Base-by-base conservation (phyloP, 2,888 invertebrate species). In the Eristalis tenax region DNA sequence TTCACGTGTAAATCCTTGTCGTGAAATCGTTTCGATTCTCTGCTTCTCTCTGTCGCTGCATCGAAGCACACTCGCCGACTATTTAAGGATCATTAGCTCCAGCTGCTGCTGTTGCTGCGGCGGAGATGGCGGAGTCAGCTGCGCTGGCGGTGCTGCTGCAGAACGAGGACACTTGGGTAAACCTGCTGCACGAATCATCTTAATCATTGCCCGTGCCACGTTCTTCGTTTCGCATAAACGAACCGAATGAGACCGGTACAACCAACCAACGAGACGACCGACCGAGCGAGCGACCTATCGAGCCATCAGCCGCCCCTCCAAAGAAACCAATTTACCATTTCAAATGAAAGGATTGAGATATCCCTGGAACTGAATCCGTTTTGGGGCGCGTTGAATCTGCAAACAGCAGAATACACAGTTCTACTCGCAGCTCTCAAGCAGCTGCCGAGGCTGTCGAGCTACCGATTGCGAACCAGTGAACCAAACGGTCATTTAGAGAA, bases 321-420 rank as follows among this genome's bases (percentile, higher is more conserved):
- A 73, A 69, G 68, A 87, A 87, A 80, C 78, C 83, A 83, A 87
- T 76, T 79, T 87, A 87, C 75, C 76, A 83, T 80, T 83, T 87
- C 87, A 83, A 87, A 83, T 79, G 83, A 83, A 87, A 83, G 83
- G 83, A 83, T 87, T 87, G 83, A 79, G 87, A 79, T 87, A 83
- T 87, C 83, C 76, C 22, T 18, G 50, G 69, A 76, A 87, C 79
- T 76, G 79, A 73, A 87, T 87, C 87, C 76, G 76, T 80, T 80
- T 28, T 23, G 75, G 75, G 64, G 80, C n/a, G 79, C 79, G 68
- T 80, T 87, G 87, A 83, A 87, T 87, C 79, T 18, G n/a, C 50
- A 50, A 50, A 50, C 50, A 50, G 50, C 18, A 5, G 50, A 18
- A 18, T 18, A 18, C 50, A 50, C 50, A 50, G 5, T 32, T 4